phyloP scores from a whole-genome alignment of 1,140 invertebrate genomes.

The Caenorhabditis brenneri region DNA sequence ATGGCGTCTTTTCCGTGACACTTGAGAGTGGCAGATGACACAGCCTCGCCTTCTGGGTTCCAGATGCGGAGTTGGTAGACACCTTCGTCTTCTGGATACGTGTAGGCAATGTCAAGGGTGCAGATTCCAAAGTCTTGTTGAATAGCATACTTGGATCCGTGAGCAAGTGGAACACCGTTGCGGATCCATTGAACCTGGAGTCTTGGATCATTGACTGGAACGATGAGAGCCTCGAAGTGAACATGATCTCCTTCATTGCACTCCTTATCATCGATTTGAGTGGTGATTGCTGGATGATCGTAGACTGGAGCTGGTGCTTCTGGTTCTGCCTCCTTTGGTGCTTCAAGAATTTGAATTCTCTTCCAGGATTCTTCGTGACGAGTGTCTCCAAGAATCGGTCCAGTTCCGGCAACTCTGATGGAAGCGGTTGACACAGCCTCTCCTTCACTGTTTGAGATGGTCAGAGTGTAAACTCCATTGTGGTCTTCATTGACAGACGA shows the following conservation, averaged over 20 bases:
- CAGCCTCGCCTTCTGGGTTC: slow-evolving; percentile 87
- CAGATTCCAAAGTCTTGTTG: slow-evolving; percentile 87
- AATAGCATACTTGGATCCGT: slow-evolving; percentile 69
- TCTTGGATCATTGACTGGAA: slow-evolving; percentile 89
- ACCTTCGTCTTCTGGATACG: slow-evolving; percentile 89
- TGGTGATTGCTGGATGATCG: slow-evolving; percentile 61
- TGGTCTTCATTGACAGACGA: slow-evolving; percentile 66
- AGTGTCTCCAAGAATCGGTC: slow-evolving; percentile 66
- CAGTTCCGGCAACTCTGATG: slow-evolving; percentile 78
- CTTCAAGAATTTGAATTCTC: slow-evolving; percentile 67
- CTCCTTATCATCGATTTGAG: slow-evolving; percentile 66
- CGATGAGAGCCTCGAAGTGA: slow-evolving; percentile 71
- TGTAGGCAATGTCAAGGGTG: slow-evolving; percentile 88
- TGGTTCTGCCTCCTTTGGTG: slow-evolving; percentile 60
- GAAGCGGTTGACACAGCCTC: slow-evolving; percentile 77
- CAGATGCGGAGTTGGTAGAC: slow-evolving; percentile 92
- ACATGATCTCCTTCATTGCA: slow-evolving; percentile 66
- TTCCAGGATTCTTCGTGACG: slow-evolving; percentile 67
- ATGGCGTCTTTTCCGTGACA: slow-evolving; percentile 72
- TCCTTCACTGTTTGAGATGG: slow-evolving; percentile 70
- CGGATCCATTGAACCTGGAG: slow-evolving; percentile 95
- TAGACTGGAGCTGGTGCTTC: slow-evolving; percentile 65
- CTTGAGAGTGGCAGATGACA: slow-evolving; percentile 86
- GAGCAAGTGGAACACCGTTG: slow-evolving; percentile 81
- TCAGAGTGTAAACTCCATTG: slow-evolving; percentile 68